These are phyloP conservation scores for Premnoplex brunnescens DNA, from an alignment of 2,797 vertebrate genomes.

Conservation along the genomic window DNA sequence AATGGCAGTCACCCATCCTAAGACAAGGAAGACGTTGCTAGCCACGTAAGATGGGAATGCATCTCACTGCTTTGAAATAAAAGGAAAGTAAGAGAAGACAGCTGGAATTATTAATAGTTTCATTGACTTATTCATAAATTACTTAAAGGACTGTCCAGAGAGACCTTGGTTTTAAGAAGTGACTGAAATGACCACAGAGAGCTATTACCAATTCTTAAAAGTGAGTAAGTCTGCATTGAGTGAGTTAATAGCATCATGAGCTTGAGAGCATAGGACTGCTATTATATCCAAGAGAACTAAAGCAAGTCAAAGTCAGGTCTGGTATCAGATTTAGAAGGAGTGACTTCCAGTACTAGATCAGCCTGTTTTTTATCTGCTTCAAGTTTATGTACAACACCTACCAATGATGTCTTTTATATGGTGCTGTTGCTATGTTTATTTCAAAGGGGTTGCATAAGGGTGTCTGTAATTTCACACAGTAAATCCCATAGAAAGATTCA, in stretches of 20 bases:
- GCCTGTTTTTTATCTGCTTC: too few relatives aligned
- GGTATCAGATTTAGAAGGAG: not conserved
- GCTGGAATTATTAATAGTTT: slow-evolving; percentile 70
- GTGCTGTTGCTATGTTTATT: not conserved
- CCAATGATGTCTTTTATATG: not conserved
- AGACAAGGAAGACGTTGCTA: not conserved
- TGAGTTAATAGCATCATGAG: not conserved
- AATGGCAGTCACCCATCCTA: not conserved
- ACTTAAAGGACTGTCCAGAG: slow-evolving; percentile 63
- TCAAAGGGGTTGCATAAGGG: not conserved
- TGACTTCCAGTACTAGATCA: not conserved
- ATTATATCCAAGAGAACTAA: not conserved
- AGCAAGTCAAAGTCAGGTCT: not conserved
- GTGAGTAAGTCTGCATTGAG: slow-evolving; percentile 44
- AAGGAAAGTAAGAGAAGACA: slow-evolving; percentile 26
- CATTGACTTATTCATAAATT: slow-evolving; percentile 64
- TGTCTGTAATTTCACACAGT: not conserved
- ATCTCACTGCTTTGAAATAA: slow-evolving; percentile 43
- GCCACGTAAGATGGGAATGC: slow-evolving; percentile 9
- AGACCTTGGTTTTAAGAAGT: slow-evolving; percentile 65
- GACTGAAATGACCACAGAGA: slow-evolving; percentile 71
- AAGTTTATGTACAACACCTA: not conserved
- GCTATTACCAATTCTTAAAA: slow-evolving; percentile 78
- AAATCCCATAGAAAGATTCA: not conserved
- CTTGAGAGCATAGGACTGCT: not conserved